Conservation (phyloP, 2,888 invertebrate species). For the Cantharis nigra region DNA sequence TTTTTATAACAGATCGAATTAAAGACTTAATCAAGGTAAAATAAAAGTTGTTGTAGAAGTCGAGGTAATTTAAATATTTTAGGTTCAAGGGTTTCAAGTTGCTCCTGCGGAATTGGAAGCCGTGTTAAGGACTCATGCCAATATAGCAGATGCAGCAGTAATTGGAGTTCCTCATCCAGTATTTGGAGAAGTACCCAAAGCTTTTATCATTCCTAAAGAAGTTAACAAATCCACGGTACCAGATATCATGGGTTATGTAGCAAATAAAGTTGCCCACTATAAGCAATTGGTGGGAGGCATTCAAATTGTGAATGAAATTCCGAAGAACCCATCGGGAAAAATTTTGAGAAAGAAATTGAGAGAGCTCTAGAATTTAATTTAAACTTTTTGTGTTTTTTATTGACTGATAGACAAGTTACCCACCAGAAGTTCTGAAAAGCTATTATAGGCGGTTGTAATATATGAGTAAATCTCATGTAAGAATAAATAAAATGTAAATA, state of each 20-base stretch:
- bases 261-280: conserved; percentile 70
- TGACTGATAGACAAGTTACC: too few species aligned
- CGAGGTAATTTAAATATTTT: too few species aligned
- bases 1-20: conserved; percentile 73
- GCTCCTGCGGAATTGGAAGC: conserved; percentile 86
- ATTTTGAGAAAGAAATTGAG: conserved; percentile 61
- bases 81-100: conserved; percentile 69
- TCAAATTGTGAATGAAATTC: conserved; percentile 68
- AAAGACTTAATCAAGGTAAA: conserved; percentile 75
- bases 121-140: conserved; percentile 69
- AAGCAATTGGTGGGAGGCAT: conserved; percentile 74
- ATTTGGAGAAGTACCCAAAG: conserved; percentile 75
- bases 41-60: too few species aligned
- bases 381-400: too few species aligned
- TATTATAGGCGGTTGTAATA: too few species aligned
- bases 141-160: conserved; percentile 78
- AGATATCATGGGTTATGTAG: conserved; percentile 65
- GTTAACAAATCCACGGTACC: conserved; percentile 54
- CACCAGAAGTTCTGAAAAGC: too few species aligned
- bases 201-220: conserved; percentile 66
- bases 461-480: too few species aligned
- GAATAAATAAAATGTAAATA: background rate
- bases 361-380: background rate
- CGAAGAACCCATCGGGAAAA: conserved; percentile 79
- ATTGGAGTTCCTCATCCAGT: conserved; percentile 71